Percentiles rank a stretch among this genome's conserved stretches.
These are phyloP conservation scores for Chaunax sp. DNA, from an alignment of 2,797 vertebrate species.

Conservation along the genomic window DNA sequence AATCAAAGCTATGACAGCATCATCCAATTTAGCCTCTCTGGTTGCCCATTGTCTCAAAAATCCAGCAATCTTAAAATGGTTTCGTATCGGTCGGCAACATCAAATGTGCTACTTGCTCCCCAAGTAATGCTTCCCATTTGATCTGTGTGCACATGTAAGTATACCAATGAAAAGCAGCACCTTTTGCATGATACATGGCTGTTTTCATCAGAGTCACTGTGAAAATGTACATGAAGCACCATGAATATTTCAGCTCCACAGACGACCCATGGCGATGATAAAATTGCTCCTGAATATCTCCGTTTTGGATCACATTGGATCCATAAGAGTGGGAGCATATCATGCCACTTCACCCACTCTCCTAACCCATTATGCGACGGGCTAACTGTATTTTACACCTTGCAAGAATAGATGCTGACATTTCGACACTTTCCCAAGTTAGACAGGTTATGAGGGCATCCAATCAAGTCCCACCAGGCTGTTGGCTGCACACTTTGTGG, in stretches of 20 bases:
- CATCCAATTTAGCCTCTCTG: background rate
- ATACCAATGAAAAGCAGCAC: no score
- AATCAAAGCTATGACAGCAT: background rate
- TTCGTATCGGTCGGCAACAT: background rate
- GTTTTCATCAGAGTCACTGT: no score
- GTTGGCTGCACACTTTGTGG: background rate
- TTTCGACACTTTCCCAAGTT: background rate
- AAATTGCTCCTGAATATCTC: no score
- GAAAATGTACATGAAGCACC: no score
- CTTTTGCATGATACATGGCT: no score
- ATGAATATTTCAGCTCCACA: no score
- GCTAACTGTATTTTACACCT: background rate
- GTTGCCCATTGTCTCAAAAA: background rate
- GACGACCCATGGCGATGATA: no score
- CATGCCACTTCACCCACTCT: no score
- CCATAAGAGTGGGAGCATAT: background rate
- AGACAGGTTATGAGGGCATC: background rate
- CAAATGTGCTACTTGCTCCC: no score
- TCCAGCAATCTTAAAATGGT: background rate
- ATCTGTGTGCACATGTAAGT: no score
- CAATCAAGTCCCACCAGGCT: background rate
- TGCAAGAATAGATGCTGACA: background rate
- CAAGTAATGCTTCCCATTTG: no score
- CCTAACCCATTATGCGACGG: background rate
- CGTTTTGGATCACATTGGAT: background rate